These are phyloP conservation scores for Trachelipus rathkii DNA, from an alignment of 1,140 invertebrate genomes.

Conservation along the genomic window DNA sequence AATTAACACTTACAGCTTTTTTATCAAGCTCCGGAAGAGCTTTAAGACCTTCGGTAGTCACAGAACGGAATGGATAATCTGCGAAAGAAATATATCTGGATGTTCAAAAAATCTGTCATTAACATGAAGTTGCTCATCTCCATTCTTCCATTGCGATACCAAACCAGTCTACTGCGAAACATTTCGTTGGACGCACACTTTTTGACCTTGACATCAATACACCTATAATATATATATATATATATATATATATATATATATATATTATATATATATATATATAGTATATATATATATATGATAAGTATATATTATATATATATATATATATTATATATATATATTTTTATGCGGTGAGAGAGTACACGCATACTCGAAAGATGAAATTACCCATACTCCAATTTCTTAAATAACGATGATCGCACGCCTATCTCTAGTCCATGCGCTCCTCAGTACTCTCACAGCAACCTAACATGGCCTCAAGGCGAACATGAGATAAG, in stretches of 20 bases:
- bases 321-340: too few relatives aligned
- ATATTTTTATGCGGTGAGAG: too few relatives aligned
- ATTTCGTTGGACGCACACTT: slow-evolving; percentile 58
- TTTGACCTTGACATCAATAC: slow-evolving; percentile 32
- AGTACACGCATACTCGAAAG: too few relatives aligned
- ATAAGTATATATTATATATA: not conserved
- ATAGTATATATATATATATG: slow-evolving; percentile 8
- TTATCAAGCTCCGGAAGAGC: slow-evolving; percentile 85
- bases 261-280: slow-evolving; percentile 13
- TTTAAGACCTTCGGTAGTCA: slow-evolving; percentile 83
- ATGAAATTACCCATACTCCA: too few relatives aligned
- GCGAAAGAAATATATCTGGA: slow-evolving; percentile 91
- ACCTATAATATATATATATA: not conserved
- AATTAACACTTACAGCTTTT: slow-evolving; percentile 67
- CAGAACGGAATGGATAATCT: slow-evolving; percentile 80
- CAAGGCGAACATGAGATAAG: too few relatives aligned
- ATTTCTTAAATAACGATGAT: too few relatives aligned
- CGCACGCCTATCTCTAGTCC: too few relatives aligned
- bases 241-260: slow-evolving; percentile 4
- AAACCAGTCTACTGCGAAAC: slow-evolving; percentile 83
- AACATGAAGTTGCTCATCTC: slow-evolving; percentile 76
- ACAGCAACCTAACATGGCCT: too few relatives aligned
- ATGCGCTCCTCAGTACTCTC: too few relatives aligned
- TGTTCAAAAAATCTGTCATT: slow-evolving; percentile 80
- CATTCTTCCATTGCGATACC: slow-evolving; percentile 88